A percentile compares a stretch with the other conserved stretches of the same genome.
Conservation (phyloP, 2,797 vertebrate genomes). For the Thripadectes ignobilis region DNA sequence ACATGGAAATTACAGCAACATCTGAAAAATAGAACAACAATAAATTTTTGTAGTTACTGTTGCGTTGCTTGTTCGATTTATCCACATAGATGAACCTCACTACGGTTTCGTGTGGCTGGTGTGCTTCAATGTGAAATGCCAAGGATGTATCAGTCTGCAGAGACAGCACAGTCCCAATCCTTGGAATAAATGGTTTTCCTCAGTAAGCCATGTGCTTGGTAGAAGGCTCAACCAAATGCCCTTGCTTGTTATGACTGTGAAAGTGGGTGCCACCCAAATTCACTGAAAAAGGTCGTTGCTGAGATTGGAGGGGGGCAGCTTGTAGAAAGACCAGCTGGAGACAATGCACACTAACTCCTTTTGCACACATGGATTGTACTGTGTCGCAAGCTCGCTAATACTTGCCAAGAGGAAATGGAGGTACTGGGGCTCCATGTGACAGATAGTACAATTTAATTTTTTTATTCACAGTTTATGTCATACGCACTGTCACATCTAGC, state of each 20-base stretch:
- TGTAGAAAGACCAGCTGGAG: not conserved
- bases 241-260: not conserved
- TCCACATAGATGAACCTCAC: not conserved
- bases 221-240: not conserved
- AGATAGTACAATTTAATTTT: not conserved
- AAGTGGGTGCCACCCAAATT: not conserved
- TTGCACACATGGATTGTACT: fast-evolving
- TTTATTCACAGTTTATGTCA: not conserved
- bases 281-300: not conserved
- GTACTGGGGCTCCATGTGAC: not conserved
- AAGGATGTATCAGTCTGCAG: not conserved
- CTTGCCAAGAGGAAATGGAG: not conserved
- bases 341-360: fast-evolving
- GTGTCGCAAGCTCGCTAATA: not conserved
- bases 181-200: not conserved
- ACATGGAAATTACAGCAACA: not conserved
- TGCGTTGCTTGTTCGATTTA: not conserved
- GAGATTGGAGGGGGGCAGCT: not conserved
- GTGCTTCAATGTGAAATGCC: not conserved
- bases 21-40: not conserved
- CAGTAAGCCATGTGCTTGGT: not conserved
- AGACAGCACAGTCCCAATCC: not conserved
- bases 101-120: fast-evolving
- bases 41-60: not conserved
- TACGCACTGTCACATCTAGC: fast-evolving